phyloP scores from a whole-genome alignment of 2,888 invertebrate species.

The Eurois occulta region DNA sequence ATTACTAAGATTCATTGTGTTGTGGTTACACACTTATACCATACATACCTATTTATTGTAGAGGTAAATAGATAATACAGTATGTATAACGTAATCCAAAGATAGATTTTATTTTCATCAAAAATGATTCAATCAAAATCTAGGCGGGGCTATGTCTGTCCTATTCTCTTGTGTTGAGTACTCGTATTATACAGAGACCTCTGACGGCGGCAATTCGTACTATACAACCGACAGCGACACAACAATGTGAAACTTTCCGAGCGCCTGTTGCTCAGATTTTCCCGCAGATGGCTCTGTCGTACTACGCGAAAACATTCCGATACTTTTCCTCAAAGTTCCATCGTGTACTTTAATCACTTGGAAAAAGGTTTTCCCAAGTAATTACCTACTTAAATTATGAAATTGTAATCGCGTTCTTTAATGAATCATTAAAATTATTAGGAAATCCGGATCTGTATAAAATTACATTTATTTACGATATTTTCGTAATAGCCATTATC shows the following conservation, averaged over 20 bases:
- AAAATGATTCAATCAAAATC: neutral
- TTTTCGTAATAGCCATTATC: constrained; percentile 35
- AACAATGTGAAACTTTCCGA: constrained; percentile 39
- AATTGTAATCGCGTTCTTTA: neutral
- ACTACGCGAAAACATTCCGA: constrained; percentile 9
- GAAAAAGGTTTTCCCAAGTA: constrained; percentile 17
- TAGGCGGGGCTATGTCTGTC: neutral
- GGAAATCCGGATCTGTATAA: constrained; percentile 32
- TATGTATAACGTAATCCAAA: neutral
- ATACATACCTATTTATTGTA: neutral
- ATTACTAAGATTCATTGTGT: neutral
- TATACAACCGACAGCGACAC: constrained; percentile 33
- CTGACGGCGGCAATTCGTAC: constrained; percentile 49
- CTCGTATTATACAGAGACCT: constrained; percentile 59
- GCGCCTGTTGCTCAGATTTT: constrained; percentile 56
- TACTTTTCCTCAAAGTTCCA: constrained; percentile 14
- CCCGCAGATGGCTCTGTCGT: constrained; percentile 68
- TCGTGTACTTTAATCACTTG: constrained; percentile 2
- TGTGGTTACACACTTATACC: neutral
- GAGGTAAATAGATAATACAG: neutral
- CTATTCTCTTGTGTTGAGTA: neutral
- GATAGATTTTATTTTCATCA: neutral
- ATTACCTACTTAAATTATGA: neutral
- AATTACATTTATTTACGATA: constrained; percentile 30
- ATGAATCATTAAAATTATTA: constrained; percentile 37